Base-by-base conservation (phyloP, 2,888 invertebrate species). In the Caenorhabditis sulstoni region DNA sequence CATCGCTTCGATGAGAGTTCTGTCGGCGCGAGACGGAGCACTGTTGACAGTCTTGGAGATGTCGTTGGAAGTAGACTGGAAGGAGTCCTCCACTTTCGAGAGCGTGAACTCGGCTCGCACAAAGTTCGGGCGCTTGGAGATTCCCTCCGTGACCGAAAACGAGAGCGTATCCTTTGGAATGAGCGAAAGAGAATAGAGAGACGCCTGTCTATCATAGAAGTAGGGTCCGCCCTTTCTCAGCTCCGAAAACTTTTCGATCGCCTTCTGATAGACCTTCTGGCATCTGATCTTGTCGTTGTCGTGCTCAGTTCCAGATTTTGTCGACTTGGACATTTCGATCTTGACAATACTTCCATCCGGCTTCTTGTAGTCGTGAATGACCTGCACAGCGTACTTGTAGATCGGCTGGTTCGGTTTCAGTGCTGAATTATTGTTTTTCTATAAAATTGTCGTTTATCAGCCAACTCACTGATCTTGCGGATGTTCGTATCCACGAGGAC, bases 41-140 rank as follows among this genome's bases (percentile, higher is more conserved):
- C 29, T 22, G 39, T 74, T 52, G 18, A 65, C 58, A 23, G 74
- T 74, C 5, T 61, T 66, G 5, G 45, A 41, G 53, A 74, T 50
- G 52, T 74, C 74, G 18, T 74, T 66, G 1, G 74, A 74, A 3
- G 74, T 74, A 14, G 74, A 65, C n/a, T 66, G 66, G 53, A 74
- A 74, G 3, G 59, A 61, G 0, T 66, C 66, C 16, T 59, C 61
- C 8, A 74, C 74, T 16, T 74, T 74, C 7, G 45, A 59, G 44
- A 74, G 59, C 2, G 41, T 22, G n/a, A 74, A 74, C 12, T 74
- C 53, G 3, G 66, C 74, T 14, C 53, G 45, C 7, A 59, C 53
- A 59, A 66, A 65, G 53, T 74, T 74, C 11, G 1, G 11, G 11
- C 66, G 52, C 14, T 52, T 61, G n/a, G 50, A 58, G 29, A 74